Percentiles rank a stretch among this genome's conserved stretches.
These are phyloP conservation scores for Saimiri boliviensis DNA, from an alignment of 2,113 vertebrate genomes.

Conservation along the genomic window DNA sequence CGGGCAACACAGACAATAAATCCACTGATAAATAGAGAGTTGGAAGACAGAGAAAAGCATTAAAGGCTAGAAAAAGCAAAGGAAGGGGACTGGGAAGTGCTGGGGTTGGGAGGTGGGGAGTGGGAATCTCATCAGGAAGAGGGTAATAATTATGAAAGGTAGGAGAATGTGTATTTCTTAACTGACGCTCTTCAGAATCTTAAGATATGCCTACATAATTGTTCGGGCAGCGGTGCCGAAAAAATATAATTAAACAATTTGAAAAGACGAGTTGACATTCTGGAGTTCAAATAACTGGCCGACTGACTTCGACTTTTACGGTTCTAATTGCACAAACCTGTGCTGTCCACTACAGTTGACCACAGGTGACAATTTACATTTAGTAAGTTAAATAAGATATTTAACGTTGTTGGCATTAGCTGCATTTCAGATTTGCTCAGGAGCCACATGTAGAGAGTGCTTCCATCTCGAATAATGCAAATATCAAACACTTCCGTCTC, in stretches of 20 bases:
- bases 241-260: constrained; percentile 42
- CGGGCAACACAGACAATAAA: not conserved
- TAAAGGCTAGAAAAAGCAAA: not conserved
- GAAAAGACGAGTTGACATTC: not conserved
- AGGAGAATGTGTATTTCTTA: not conserved
- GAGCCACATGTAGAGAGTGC: not conserved
- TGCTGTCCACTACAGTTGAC: not conserved
- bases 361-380: not conserved
- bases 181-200: not conserved
- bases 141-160: not conserved
- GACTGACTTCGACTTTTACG: not conserved
- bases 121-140: not conserved
- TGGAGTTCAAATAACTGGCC: not conserved
- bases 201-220: not conserved
- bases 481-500: not conserved
- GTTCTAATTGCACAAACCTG: not conserved
- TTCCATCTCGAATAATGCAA: not conserved
- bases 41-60: not conserved
- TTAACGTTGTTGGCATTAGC: not conserved
- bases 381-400: not conserved
- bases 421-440: not conserved
- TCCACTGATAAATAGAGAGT: not conserved
- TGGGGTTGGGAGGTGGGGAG: rapidly evolving
- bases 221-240: not conserved
- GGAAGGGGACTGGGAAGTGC: not conserved